These are phyloP conservation scores for Epinotia nisella DNA, from an alignment of 2,888 invertebrate genomes.

Conservation along the genomic window DNA sequence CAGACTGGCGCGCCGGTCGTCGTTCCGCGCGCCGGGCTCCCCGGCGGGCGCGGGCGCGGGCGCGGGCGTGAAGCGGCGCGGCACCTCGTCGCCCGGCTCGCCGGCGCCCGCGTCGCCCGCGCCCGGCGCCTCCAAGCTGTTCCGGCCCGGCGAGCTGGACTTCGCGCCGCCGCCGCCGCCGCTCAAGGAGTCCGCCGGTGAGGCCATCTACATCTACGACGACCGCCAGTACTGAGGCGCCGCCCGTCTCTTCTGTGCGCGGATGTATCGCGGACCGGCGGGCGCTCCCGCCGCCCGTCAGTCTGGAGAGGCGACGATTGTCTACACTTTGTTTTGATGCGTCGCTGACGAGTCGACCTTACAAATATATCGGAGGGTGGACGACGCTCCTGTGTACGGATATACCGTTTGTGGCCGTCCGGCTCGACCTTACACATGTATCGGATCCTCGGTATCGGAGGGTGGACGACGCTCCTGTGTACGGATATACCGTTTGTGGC, in stretches of 20 bases:
- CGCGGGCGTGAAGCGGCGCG: conserved; percentile 76
- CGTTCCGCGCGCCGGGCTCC: conserved; percentile 84
- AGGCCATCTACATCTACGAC: conserved; percentile 85
- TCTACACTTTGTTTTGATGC: not conserved
- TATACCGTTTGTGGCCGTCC: no score
- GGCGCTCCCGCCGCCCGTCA: not conserved
- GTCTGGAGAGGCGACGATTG: not conserved
- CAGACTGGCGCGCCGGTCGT: conserved; percentile 88
- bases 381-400: not conserved
- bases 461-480: no score
- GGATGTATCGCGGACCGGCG: not conserved
- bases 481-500: no score
- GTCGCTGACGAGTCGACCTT: not conserved
- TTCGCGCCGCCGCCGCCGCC: conserved; percentile 78
- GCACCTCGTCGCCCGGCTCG: conserved; percentile 67
- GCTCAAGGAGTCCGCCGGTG: conserved; percentile 87
- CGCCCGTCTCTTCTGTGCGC: not conserved
- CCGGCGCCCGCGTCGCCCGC: conserved; percentile 80
- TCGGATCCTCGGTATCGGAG: no score
- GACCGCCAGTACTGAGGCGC: conserved; percentile 69
- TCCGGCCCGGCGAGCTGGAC: conserved; percentile 76
- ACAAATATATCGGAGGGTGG: not conserved
- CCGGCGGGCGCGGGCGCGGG: conserved; percentile 46
- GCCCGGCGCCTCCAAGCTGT: conserved; percentile 80
- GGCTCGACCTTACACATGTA: no score